Conservation (phyloP, 2,113 vertebrate species). For the Stigmatopora nigra region DNA sequence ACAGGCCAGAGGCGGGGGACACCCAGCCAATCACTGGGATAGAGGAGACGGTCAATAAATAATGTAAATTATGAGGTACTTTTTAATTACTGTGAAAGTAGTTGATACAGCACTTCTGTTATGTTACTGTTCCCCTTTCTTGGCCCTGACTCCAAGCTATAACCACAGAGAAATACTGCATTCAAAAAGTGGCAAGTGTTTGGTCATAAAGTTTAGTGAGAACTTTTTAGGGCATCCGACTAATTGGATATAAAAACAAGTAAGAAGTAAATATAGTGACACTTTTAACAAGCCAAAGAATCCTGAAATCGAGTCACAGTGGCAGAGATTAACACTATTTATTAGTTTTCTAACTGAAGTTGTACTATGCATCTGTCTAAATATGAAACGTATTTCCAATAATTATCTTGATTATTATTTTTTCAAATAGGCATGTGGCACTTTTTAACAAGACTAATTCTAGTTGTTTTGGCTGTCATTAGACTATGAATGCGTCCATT, state of each 20-base stretch:
- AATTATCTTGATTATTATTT: not conserved
- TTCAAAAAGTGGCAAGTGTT: not conserved
- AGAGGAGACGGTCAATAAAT: too few species aligned
- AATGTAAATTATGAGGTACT: too few species aligned
- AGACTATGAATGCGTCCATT: not conserved
- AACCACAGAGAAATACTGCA: not conserved
- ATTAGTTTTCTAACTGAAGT: not conserved
- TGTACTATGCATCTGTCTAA: not conserved
- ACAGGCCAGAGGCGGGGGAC: too few species aligned
- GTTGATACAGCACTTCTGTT: too few species aligned
- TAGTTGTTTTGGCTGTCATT: not conserved
- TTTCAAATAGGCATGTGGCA: too few species aligned
- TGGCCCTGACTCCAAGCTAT: conserved; percentile 22
- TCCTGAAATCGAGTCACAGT: not conserved
- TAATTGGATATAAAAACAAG: not conserved
- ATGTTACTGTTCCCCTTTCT: conserved; percentile 48
- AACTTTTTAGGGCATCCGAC: not conserved
- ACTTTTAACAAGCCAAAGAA: not conserved
- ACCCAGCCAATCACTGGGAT: too few species aligned
- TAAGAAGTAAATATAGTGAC: not conserved
- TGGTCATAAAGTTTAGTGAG: not conserved
- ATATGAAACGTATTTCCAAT: not conserved
- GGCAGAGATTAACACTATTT: not conserved
- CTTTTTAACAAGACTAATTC: too few species aligned
- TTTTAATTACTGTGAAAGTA: too few species aligned